Conservation (phyloP, 2,888 invertebrate genomes). For the Scaptomyza caliginosa region DNA sequence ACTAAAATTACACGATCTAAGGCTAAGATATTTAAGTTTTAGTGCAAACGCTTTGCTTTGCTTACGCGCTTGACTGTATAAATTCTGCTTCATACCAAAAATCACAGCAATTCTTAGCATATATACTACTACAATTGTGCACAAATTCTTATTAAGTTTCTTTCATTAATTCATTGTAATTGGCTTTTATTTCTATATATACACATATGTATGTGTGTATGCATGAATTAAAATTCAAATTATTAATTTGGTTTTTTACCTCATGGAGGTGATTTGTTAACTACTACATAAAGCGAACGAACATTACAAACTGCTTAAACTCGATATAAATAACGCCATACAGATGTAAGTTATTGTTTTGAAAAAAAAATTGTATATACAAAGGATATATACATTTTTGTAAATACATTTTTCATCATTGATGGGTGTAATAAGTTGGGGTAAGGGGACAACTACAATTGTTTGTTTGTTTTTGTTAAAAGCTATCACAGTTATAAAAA, state of each 20-base stretch:
- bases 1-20: conserved; percentile 29
- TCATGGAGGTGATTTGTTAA: conserved; percentile 65
- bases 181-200: conserved; percentile 50
- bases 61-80: conserved; percentile 35
- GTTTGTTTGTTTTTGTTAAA: conserved; percentile 37
- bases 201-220: conserved; percentile 14
- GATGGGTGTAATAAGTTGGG: neutral
- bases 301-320: conserved; percentile 52
- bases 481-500: conserved; percentile 66
- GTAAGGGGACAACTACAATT: conserved; percentile 19
- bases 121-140: conserved; percentile 45
- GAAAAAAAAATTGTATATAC: conserved; percentile 26
- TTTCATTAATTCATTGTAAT: conserved; percentile 11
- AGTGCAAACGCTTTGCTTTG: conserved; percentile 34
- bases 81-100: conserved; percentile 61
- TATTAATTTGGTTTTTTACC: conserved; percentile 48
- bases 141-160: conserved; percentile 36
- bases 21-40: conserved; percentile 40
- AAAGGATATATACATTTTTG: conserved; percentile 17
- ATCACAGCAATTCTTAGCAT: conserved; percentile 68
- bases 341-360: conserved; percentile 19
- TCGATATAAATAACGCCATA: conserved; percentile 51
- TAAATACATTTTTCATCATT: neutral
- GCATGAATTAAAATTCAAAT: conserved; percentile 48
- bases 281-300: conserved; percentile 40